phyloP scores from a whole-genome alignment of 53 echinoderm and acorn worm genomes.

The Arbacia lixula region DNA sequence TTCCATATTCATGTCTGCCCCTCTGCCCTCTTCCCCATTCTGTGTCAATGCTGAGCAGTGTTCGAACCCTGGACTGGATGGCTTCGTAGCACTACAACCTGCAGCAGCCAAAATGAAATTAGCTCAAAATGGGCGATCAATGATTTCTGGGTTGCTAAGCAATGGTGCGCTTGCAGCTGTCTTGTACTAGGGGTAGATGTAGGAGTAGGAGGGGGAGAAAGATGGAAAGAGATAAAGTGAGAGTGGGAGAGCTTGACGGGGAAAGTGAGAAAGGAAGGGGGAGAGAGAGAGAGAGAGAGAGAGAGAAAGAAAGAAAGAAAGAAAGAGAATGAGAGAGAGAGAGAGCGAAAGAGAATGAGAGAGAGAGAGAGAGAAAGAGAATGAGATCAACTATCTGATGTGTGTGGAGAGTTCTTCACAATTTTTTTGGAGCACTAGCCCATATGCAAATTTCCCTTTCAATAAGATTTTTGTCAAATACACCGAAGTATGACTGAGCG shows the following conservation, averaged over 20 bases:
- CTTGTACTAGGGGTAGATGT: conserved; percentile 3
- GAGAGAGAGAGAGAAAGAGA: not conserved
- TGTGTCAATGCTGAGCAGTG: too few relatives aligned
- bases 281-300: not conserved
- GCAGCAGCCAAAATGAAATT: conserved; percentile 50
- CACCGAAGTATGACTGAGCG: too few relatives aligned
- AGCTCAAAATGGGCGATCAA: conserved; percentile 46
- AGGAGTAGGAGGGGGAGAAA: not conserved
- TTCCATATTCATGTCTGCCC: too few relatives aligned
- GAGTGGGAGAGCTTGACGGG: too few relatives aligned
- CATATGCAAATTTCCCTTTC: too few relatives aligned
- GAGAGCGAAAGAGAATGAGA: not conserved
- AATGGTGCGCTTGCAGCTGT: conserved; percentile 41
- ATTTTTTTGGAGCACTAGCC: too few relatives aligned
- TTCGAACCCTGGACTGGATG: too few relatives aligned
- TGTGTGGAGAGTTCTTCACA: too few relatives aligned
- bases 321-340: not conserved
- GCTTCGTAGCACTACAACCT: too few relatives aligned
- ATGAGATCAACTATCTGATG: not conserved
- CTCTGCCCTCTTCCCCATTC: too few relatives aligned
- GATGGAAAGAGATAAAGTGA: not conserved
- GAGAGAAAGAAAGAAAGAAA: not conserved
- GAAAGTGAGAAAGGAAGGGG: not conserved
- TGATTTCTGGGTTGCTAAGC: conserved; percentile 34
- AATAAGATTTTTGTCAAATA: too few relatives aligned